These are phyloP conservation scores for Drosophila buzzatii DNA, from an alignment of 2,888 invertebrate species.

Conservation along the genomic window DNA sequence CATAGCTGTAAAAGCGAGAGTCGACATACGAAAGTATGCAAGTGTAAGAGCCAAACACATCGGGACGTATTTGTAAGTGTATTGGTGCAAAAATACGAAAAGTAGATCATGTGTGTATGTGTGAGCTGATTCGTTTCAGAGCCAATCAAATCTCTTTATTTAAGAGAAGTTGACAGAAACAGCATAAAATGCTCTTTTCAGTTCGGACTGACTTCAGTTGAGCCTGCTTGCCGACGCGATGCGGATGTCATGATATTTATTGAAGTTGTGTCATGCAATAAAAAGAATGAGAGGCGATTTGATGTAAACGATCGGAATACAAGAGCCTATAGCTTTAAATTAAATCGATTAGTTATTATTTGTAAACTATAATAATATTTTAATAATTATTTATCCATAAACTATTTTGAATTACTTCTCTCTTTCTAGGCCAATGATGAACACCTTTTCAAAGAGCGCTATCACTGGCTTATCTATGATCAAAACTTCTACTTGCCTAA, in stretches of 20 bases:
- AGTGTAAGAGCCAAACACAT: not conserved
- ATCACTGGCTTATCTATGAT: conserved; percentile 82
- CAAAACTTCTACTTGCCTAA: conserved; percentile 13
- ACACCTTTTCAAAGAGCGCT: conserved; percentile 53
- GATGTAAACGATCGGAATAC: too few species aligned
- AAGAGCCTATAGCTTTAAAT: too few species aligned
- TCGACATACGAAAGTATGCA: not conserved
- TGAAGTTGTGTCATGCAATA: too few species aligned
- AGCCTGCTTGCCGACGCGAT: not conserved
- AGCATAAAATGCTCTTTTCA: not conserved
- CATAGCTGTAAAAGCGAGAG: too few species aligned
- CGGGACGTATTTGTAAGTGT: too few species aligned
- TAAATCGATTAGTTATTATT: too few species aligned
- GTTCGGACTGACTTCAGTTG: not conserved
- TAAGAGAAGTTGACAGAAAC: not conserved
- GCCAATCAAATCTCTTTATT: not conserved
- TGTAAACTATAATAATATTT: too few species aligned
- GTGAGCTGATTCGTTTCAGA: not conserved
- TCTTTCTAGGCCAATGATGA: not conserved
- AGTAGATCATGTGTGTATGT: not conserved
- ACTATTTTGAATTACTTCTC: too few species aligned
- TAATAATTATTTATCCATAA: too few species aligned
- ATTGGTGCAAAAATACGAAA: too few species aligned
- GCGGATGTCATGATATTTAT: not conserved
- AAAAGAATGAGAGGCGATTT: too few species aligned